Base-by-base conservation (phyloP, 2,797 vertebrate genomes). In the Oreochromis grahami region DNA sequence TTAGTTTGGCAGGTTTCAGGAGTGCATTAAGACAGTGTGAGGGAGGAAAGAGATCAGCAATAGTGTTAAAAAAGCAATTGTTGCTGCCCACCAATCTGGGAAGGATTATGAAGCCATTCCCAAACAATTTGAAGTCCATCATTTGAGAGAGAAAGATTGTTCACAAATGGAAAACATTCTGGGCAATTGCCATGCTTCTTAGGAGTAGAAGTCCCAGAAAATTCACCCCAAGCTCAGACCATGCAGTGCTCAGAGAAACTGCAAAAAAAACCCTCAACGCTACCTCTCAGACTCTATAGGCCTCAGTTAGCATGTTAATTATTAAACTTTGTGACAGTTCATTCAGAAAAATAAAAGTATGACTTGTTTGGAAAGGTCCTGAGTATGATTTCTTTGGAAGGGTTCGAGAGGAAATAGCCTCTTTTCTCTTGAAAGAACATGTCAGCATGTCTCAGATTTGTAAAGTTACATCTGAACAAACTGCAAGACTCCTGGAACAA, bases 241-340 rank as follows among this genome's bases (percentile, higher is more conserved):
- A 41, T 43, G 36, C 36, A 15, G 8, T 24, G n/a, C n/a, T 9
- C n/a, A 68, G 63, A 68, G 12, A 68, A 68, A 41, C 9, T 68
- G 5, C n/a, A 65, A 24, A 41, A 60, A 21, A 8, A 2, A 12
- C 0, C 0, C 14, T 21, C 34, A 41, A 21, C 1, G n/a, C 36
- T 68, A 68, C n/a, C 41, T 41, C 12, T 68, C 63, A 68, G n/a
- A 41, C 12, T 15, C n/a, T 41, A 41, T 24, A 41, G 63, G 36
- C n/a, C 36, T 68, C 63, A 68, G 36, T 68, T 68, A 41, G 36
- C n/a, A 43, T 68, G 12, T 24, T 68, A 68, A 68, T 41, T 68
- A 12, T 41, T 68, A 41, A 68, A 43, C 36, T 68, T 68, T 43
- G 36, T 68, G n/a, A 68, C 14, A 63, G 36, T 68, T 15, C 13